Base-by-base conservation (phyloP, 92 coral and sea anemone genomes). In the Epizoanthus ramosus region DNA sequence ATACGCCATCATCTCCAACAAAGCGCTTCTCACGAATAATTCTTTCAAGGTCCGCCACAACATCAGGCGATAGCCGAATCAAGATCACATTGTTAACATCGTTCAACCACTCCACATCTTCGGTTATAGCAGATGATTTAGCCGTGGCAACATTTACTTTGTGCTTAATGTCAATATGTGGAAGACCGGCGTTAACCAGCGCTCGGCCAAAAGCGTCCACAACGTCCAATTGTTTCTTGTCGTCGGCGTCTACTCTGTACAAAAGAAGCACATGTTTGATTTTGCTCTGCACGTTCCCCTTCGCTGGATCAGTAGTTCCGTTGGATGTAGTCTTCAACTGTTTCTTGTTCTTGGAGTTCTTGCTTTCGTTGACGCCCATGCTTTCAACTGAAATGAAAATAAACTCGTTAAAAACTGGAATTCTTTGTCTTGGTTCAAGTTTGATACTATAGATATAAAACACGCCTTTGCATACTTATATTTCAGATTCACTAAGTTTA, bases 131-230 rank as follows among this genome's bases (percentile, higher is more conserved):
- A n/a, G 77, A 59, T 19, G 69, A 64, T 4, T 77, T 69, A 31
- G 64, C 57, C 43, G 45, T 14, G 22, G 82, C 82, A 1, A 77
- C 17, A 43, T 77, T 77, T 19, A 77, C 71, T 61, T 77, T 77
- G 7, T 77, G 56, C 14, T 77, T 45, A n/a, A 77, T 43, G 25
- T 77, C 70, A 24, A 77, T 59, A 13, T 14, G 37, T 1, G 70
- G 70, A 41, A 10, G 6, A 0, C 82, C 82, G 0, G 70, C 82
- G 21, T 77, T 80, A 0, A 87, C 74, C 9, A 96, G 88, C 15
- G 93, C 94, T 72, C 95, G 94, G 68, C 91, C 87, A 77, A 96
- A 96, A 84, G 92, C 52, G 35, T 86, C 80, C 39, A 96, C 99
- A 25, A 83, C 63, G 77, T 86, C 79, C 21, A 81, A n/a, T 71